Evolutionary conservation across 1,140 invertebrate genomes (phyloP), one percentile per base, ranked within the genome.

Genomic region (Cyphomyrmex costatus): DNA sequence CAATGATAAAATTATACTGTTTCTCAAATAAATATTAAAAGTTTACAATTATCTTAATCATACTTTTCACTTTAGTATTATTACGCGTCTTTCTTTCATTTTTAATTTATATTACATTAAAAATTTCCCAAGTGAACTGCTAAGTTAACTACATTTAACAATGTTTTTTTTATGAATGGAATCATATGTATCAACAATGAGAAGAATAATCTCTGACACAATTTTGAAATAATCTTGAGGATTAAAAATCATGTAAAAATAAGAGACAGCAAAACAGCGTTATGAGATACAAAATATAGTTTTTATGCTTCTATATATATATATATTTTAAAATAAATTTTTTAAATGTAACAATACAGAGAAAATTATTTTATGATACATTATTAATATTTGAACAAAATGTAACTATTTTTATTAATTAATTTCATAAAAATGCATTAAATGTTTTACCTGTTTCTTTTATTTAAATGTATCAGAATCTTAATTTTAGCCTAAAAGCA

Each of bases 21-120:
- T 56, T 82, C 36, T 71, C 7, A 70, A 19, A 71, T 58, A 7
- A 24, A 33, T 83, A 46, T 46, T 36, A 30, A 71, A 16, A 78
- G 46, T 46, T 83, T 8, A 19, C n/a, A 5, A 33, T 8, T 51
- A 42, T 80, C 14, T 68, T 49, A 36, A 36, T 70, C 0, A 51
- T 58, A 3, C 21, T 63, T 65, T 56, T 58, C 19, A 71, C 14
- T 78, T 42, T 10, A 84, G n/a, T 49, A 80, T 63, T 14, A 49
- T 33, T n/a, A n/a, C n/a, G n/a, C n/a, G 5, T 49, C 6, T 12
- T 66, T 49, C 19, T 85, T 6, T 63, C 30, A n/a, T 70, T 61
- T 70, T 61, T 56, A 6, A 30, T 86, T 60, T 58, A 73, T 66
- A 90, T 85, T 58, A 73, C 61, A 90, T 85, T 90, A 89, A 88